Base-by-base conservation (phyloP, 92 coral and sea anemone species). In the Parazoanthus darwini region DNA sequence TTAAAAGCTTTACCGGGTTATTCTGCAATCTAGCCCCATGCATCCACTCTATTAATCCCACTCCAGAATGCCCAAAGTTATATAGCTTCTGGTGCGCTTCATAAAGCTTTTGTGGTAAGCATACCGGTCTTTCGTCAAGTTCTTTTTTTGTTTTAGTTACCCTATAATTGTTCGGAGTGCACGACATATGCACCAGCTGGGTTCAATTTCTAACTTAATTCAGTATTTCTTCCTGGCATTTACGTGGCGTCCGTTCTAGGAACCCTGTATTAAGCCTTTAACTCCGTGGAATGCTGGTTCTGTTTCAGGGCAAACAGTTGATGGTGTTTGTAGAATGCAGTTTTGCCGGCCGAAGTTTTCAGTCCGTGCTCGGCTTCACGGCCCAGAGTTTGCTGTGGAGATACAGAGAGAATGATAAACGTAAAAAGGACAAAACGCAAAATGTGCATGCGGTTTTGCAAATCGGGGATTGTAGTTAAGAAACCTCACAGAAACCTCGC, bases 291-390 rank as follows among this genome's bases (percentile, higher is more conserved):
- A 10, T 73, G 80, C 25, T 66, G 89, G 43, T 50, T 86, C 39
- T 78, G 82, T 36, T 89, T 81, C 38, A 36, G n/a, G 65, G 89
- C 80, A 86, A 94, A 94, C 78, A 94, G 92, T 74, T 93, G 91
- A 37, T 91, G 81, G 77, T 94, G 98, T 13, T 92, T 91, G 80
- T 58, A 90, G 85, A 94, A 93, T n/a, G 95, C 96, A 39, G 98
- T 94, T 70, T 38, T 79, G 81, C 58, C 91, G 80, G 50, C 39
- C 10, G 92, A 11, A 65, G n/a, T 16, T 46, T 51, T 68, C 79
- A 74, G 16, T 43, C 66, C 63, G 72, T 78, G 73, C 39, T 80
- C 91, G 63, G 82, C 76, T 26, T 74, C 88, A 48, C 87, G 80
- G 36, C 66, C 65, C 37, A 67, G 77, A 25, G 79, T 44, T 58